phyloP scores from a whole-genome alignment of 2,888 invertebrate genomes.

The Ommatoiulus sabulosus region DNA sequence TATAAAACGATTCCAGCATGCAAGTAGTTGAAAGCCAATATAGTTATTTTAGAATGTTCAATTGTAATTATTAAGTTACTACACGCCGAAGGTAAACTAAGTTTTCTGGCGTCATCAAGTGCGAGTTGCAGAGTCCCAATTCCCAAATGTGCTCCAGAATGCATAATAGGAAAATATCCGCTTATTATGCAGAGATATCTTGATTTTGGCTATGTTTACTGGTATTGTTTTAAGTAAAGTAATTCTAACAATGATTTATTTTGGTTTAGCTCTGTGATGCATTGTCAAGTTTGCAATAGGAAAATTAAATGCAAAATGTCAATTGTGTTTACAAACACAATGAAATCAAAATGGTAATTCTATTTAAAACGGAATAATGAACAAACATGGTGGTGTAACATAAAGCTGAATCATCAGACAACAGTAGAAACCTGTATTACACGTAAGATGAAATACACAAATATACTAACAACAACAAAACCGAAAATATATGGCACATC shows the following conservation, averaged over 20 bases:
- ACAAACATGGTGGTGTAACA: not conserved
- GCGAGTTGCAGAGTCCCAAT: not conserved
- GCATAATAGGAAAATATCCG: not conserved
- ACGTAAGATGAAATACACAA: not conserved
- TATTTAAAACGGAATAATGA: not conserved
- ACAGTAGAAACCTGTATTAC: not conserved
- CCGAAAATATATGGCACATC: not conserved
- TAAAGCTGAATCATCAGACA: not conserved
- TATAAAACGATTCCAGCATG: constrained; percentile 45
- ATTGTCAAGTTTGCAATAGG: constrained; percentile 16
- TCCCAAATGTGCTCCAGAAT: not conserved
- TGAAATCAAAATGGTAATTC: not conserved
- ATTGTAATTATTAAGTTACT: constrained; percentile 3
- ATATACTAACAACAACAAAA: not conserved
- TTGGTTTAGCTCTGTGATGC: not conserved
- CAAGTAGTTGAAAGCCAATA: not conserved
- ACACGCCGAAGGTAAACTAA: not conserved
- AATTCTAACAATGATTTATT: not conserved
- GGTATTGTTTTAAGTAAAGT: not conserved
- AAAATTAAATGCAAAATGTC: not conserved
- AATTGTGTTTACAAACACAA: not conserved
- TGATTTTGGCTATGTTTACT: not conserved
- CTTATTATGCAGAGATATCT: not conserved
- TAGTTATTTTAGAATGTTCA: constrained; percentile 11
- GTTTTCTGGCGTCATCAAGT: not conserved